Base-by-base conservation (phyloP, 2,888 invertebrate species). In the Neoascia interrupta region DNA sequence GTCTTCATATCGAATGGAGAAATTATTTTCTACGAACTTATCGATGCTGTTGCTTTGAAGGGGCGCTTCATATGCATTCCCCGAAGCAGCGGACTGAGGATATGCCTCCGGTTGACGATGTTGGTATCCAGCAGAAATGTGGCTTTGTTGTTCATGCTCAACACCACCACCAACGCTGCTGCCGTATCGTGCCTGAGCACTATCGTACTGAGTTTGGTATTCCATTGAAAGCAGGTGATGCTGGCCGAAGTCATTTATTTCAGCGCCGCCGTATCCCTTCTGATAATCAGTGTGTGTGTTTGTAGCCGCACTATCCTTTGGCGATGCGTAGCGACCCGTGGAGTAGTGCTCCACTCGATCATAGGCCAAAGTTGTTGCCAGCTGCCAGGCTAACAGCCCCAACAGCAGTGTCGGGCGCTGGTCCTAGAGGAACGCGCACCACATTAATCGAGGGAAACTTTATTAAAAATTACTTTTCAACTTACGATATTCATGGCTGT, bases 21-120 rank as follows among this genome's bases (percentile, higher is more conserved):
- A 86, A 84, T 86, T 86, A 70, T 86, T 86, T 83, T 84, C 84
- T 45, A 85, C 85, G 81, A 86, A 85, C 84, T 87, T 87, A 81
- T 86, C 86, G 81, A 61, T 63, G n/a, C n/a, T n/a, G 84, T 85
- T 68, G 70, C 74, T 69, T 80, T 83, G 54, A 74, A 56, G 45
- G 56, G 74, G 64, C 31, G 36, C 58, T 15, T 69, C 75, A 61
- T 66, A 66, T 45, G 79, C 39, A 56, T 49, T 36, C 5, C 41
- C 79, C 6, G 72, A 54, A 23, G 58, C 19, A 37, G 36, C 16
- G 10, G 74, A 23, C 5, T 60, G 68, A 31, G 51, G 75, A 43
- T 69, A 64, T 58, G 58, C 39, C 23, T 47, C 37, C 18, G 54
- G 56, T 49, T 47, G 63, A 28, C 36, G 82, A 47, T 63, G 81